Evolutionary conservation across 2,113 vertebrate genomes (phyloP), one percentile per base, ranked within the genome.

Genomic region (Cebus imitator): DNA sequence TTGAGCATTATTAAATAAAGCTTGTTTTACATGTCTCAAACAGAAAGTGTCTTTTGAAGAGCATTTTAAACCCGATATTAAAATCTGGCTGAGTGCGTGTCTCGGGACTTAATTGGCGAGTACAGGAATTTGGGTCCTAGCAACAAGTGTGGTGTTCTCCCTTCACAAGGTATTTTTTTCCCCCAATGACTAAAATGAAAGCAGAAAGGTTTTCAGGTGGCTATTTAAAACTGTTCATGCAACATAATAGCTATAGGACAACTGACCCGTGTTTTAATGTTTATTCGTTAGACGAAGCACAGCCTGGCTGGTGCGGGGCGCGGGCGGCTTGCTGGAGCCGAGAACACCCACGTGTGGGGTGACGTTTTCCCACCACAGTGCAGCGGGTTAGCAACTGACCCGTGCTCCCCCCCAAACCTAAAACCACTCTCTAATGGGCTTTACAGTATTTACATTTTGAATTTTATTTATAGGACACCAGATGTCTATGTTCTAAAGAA

Each of bases 371-470:
- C 80, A 48, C 50, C 72, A 10, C 3, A 0, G 57, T 0, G 30
- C 72, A 4, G n/a, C 0, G 5, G 83, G 66, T 20, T 23, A 61
- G 92, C 89, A 16, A 48, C 73, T 72, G 75, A 92, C 94, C 90
- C 52, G 0, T n/a, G 82, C 43, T 37, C 75, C 32, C 72, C 0
- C 72, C 0, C 91, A 68, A 32, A 73, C 88, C 88, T 55, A 64
- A 64, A 84, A 72, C 94, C 82, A 23, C 94, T 64, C 64, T 52
- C 88, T 91, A 83, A 89, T 75, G 93, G 72, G 57, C 97, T 81
- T 97, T 97, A 97, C 98, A 96, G 96, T 98, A 98, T 99, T 98
- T 98, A 98, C 94, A 48, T 97, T 98, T 96, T 97, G 97, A 95
- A 98, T 98, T 98, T 97, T 96, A 96, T 97, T 95, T 98, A 97